A percentile compares a stretch with the other conserved stretches of the same genome.
phyloP scores from a whole-genome alignment of 2,797 vertebrate species.

The Pseudomugil tenellus region DNA sequence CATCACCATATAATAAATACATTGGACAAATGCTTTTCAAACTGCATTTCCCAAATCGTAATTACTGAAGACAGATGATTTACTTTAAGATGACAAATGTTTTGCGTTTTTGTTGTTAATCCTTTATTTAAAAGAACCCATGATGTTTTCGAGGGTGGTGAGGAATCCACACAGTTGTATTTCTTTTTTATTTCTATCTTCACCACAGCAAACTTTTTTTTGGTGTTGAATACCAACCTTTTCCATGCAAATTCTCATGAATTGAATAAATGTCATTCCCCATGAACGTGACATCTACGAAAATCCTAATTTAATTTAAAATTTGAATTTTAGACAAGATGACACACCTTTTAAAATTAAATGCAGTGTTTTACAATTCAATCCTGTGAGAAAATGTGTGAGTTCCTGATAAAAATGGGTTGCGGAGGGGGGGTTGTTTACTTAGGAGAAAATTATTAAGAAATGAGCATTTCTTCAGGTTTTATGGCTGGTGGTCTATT shows the following conservation, averaged over 20 bases:
- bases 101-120: not conserved
- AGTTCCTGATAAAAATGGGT: slow-evolving; percentile 52
- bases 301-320: slow-evolving; percentile 78
- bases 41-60: not conserved
- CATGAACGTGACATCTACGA: slow-evolving; percentile 67
- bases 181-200: slow-evolving; percentile 28
- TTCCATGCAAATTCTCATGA: slow-evolving; percentile 66
- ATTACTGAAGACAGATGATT: slow-evolving; percentile 10
- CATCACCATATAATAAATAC: not conserved
- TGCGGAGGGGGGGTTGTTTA: slow-evolving; percentile 4
- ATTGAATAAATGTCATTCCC: slow-evolving; percentile 74
- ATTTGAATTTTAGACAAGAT: slow-evolving; percentile 47
- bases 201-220: slow-evolving; percentile 39
- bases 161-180: slow-evolving; percentile 25
- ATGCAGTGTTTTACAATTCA: slow-evolving; percentile 61
- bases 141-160: not conserved
- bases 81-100: not conserved
- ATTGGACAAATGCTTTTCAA: not conserved
- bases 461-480: slow-evolving; percentile 28
- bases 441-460: slow-evolving; percentile 38
- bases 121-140: slow-evolving; percentile 8
- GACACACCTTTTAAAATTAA: slow-evolving; percentile 63
- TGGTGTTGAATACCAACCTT: slow-evolving; percentile 73
- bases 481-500: slow-evolving; percentile 49
- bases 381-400: slow-evolving; percentile 44